Evolutionary conservation across 2,888 invertebrate genomes (phyloP), one percentile per base, ranked within the genome.

Genomic region (Seira ritae): DNA sequence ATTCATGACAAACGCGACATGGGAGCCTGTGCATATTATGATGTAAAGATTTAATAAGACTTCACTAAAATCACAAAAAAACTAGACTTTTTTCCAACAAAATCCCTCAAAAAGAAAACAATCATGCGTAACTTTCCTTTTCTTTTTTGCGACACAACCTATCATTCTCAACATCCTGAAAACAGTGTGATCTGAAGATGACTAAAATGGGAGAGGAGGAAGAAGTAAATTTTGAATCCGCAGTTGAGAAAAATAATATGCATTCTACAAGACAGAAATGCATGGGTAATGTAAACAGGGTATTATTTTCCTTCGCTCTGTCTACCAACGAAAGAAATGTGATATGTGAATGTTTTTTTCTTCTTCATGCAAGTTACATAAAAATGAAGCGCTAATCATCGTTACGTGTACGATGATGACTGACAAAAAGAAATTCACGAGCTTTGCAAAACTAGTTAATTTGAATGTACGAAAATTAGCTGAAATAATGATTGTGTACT

Each of bases 401-500:
- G 12, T 50, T 50, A 50, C 50, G 50, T 50, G 50, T 50, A n/a
- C 12, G 42, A 42, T 50, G 50, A 50, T 50, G 50, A 50, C 50
- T 50, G 50, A 50, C 50, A 50, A n/a, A n/a, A 50, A 50, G 50
- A 50, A 50, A 50, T 50, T 50, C 50, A 50, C 50, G 17, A 50
- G 17, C 50, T 50, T 50, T n/a, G 17, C 50, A 50, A 50, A 50
- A 50, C 50, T 12, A n/a, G 6, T 12, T 50, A 50, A 50, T 50
- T 50, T 50, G 50, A 50, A 50, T 50, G 50, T n/a, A 50, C 17
- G 50, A 17, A 65, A 75, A 67, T 75, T 75, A 67, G 37, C 24
- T 20, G 6, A 75, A 75, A 50, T 75, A 65, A 37, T n/a, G 74
- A 74, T 46, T 50, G 55, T 50, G 55, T 31, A 31, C 31, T 4